Evolutionary conservation across 2,888 invertebrate genomes (phyloP).

Genomic region (Celastrina argiolus): DNA sequence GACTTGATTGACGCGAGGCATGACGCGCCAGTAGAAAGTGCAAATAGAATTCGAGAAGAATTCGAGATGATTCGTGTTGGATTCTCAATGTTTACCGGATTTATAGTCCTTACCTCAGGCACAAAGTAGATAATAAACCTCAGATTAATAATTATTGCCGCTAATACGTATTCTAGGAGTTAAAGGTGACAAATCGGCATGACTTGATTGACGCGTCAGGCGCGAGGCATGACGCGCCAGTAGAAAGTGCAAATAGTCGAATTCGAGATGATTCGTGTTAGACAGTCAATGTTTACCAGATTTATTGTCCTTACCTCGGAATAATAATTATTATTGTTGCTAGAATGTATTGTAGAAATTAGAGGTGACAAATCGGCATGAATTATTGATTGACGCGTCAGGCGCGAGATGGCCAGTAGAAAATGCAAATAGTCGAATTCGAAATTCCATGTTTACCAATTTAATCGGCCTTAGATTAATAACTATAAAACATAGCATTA

Average conservation of each 20-base stretch:
- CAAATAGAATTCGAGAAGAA: too few species aligned
- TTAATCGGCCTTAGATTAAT: too few species aligned
- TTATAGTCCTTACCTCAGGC: too few species aligned
- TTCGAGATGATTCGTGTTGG: slow-evolving; percentile 43
- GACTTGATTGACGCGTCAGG: slow-evolving; percentile 77
- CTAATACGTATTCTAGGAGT: slow-evolving; percentile 73
- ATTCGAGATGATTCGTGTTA: too few species aligned
- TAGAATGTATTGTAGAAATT: slow-evolving; percentile 73
- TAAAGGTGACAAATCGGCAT: slow-evolving; percentile 73
- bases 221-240: slow-evolving; percentile 72
- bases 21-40: slow-evolving; percentile 75
- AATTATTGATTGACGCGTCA: slow-evolving; percentile 77
- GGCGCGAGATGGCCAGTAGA: slow-evolving; percentile 75
- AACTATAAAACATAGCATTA: too few species aligned
- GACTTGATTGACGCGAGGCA: slow-evolving; percentile 77
- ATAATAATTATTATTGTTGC: slow-evolving; percentile 77
- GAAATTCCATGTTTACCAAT: too few species aligned
- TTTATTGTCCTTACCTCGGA: too few species aligned
- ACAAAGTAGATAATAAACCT: too few species aligned
- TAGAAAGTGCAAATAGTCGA: slow-evolving; percentile 72
- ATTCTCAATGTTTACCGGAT: neutral
- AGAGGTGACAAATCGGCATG: slow-evolving; percentile 73
- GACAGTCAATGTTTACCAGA: neutral
- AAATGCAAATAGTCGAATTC: slow-evolving; percentile 63
- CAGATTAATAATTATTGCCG: too few species aligned